Conservation (phyloP, 2,797 vertebrate genomes). For the Capromys pilorides region DNA sequence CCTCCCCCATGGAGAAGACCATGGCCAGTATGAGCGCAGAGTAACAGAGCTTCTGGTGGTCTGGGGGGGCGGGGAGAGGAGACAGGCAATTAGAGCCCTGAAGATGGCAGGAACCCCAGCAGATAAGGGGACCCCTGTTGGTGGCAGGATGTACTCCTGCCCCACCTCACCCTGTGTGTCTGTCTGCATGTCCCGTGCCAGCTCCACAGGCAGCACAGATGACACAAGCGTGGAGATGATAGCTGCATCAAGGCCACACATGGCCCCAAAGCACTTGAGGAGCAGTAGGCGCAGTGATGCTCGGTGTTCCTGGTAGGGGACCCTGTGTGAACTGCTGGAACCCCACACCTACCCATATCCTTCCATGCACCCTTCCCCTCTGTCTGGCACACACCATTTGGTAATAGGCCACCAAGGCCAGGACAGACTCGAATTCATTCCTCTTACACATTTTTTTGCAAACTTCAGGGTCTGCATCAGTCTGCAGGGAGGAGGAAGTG, state of each 20-base stretch:
- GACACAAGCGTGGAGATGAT: conserved; percentile 96
- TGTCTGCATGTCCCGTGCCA: conserved; percentile 96
- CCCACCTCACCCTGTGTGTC: conserved; percentile 92
- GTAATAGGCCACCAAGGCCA: conserved; percentile 96
- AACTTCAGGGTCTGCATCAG: conserved; percentile 97
- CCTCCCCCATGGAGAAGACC: conserved; percentile 98
- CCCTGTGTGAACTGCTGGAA: background rate
- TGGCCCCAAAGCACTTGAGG: conserved; percentile 97
- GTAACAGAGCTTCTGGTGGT: conserved; percentile 99
- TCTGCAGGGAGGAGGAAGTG: conserved; percentile 85
- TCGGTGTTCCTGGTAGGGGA: conserved; percentile 91
- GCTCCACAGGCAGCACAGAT: conserved; percentile 97
- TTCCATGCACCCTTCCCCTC: background rate
- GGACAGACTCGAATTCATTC: conserved; percentile 92
- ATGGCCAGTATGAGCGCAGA: conserved; percentile 96
- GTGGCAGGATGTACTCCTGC: background rate
- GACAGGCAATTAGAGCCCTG: background rate
- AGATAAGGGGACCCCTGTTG: too few relatives aligned
- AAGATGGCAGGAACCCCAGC: background rate
- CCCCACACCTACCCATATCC: background rate
- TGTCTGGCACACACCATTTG: conserved; percentile 92
- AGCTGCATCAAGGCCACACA: conserved; percentile 94
- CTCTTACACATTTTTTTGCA: conserved; percentile 97
- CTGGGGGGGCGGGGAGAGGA: conserved; percentile 86
- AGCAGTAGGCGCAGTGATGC: conserved; percentile 93